A percentile compares a stretch with the other conserved stretches of the same genome.
These are phyloP conservation scores for Neosalanx taihuensis DNA, from an alignment of 2,797 vertebrate species.

Conservation along the genomic window DNA sequence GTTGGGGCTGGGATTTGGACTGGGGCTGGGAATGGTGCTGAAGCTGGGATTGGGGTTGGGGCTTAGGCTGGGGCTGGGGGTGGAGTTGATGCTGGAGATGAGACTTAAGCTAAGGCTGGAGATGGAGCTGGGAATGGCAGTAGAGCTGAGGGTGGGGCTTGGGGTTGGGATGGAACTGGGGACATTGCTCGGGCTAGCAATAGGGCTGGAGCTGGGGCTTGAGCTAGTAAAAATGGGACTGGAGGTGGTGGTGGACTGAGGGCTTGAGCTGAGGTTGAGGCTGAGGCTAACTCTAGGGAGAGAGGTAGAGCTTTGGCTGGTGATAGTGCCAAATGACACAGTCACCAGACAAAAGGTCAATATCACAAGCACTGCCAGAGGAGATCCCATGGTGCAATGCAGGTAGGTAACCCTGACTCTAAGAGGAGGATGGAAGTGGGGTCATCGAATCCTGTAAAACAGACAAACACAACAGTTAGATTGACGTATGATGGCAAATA, in stretches of 20 bases:
- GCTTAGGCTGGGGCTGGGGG: not conserved
- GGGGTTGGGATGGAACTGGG: not conserved
- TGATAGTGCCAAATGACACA: not conserved
- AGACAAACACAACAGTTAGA: conserved; percentile 24
- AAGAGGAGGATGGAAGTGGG: conserved; percentile 24
- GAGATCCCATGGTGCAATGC: conserved; percentile 47
- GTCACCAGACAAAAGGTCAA: conserved; percentile 34
- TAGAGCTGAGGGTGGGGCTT: not conserved
- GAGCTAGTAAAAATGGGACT: not conserved
- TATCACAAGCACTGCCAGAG: conserved; percentile 39
- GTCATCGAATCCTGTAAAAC: conserved; percentile 43
- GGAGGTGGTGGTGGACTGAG: not conserved
- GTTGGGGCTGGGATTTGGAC: not conserved
- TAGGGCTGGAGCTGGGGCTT: not conserved
- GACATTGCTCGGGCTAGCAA: not conserved
- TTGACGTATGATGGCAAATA: not conserved
- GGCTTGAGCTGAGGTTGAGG: not conserved
- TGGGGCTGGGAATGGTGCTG: not conserved
- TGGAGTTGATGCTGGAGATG: not conserved
- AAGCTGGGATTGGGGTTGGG: not conserved
- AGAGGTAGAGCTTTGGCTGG: not conserved
- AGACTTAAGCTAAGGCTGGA: not conserved
- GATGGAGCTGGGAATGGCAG: too few species aligned
- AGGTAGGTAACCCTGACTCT: conserved; percentile 27
- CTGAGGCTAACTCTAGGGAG: not conserved